Evolutionary conservation across 2,888 invertebrate genomes (phyloP).

Genomic region (Hypomecis punctinalis): DNA sequence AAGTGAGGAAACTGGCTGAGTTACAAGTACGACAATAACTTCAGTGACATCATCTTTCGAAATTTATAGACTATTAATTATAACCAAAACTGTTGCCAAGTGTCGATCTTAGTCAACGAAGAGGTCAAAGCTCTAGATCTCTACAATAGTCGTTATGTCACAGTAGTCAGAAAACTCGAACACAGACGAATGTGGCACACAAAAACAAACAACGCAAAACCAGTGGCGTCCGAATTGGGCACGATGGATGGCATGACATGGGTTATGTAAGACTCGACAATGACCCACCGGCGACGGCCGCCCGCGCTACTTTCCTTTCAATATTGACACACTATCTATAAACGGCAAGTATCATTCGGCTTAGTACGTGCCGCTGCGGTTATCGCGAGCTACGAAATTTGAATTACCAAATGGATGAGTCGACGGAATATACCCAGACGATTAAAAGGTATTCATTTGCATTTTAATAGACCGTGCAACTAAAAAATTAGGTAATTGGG

Average conservation of each 20-base stretch:
- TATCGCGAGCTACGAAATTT: slow-evolving; percentile 40
- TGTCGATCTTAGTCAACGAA: slow-evolving; percentile 20
- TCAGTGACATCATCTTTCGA: slow-evolving; percentile 11
- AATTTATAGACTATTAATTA: slow-evolving; percentile 13
- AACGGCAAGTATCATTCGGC: slow-evolving; percentile 60
- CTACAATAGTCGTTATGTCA: slow-evolving; percentile 36
- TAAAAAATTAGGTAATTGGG: slow-evolving; percentile 24
- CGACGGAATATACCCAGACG: slow-evolving; percentile 18
- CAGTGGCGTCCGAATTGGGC: slow-evolving; percentile 63
- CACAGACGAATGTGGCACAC: slow-evolving; percentile 41
- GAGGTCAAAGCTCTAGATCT: slow-evolving; percentile 31
- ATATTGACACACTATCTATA: slow-evolving; percentile 81
- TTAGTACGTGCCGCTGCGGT: slow-evolving; percentile 58
- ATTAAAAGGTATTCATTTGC: slow-evolving; percentile 20
- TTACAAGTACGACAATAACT: slow-evolving; percentile 4
- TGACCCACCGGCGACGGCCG: slow-evolving; percentile 76
- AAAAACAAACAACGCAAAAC: slow-evolving; percentile 43
- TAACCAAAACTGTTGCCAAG: not conserved
- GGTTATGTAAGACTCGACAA: slow-evolving; percentile 81
- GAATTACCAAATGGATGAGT: slow-evolving; percentile 33
- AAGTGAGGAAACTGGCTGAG: slow-evolving; percentile 2
- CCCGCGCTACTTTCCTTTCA: slow-evolving; percentile 81
- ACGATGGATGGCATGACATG: slow-evolving; percentile 73
- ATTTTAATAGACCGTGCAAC: slow-evolving; percentile 23
- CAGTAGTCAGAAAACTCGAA: slow-evolving; percentile 35